Conservation (phyloP, 2,888 invertebrate genomes). For the Anthophora plumipes region DNA sequence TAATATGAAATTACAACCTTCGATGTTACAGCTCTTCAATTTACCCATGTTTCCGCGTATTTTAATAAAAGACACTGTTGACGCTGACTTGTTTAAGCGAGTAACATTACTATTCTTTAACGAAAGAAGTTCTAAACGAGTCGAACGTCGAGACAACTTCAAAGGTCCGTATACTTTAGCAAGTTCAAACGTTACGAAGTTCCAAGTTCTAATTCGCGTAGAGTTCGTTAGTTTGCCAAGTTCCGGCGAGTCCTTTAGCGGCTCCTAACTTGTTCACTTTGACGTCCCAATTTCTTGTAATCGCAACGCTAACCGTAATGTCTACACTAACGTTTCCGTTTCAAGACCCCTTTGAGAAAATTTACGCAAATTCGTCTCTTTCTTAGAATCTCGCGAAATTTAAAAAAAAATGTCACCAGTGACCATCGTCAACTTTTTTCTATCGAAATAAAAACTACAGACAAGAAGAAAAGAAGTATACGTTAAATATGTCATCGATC, state of each 20-base stretch:
- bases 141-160: constrained; percentile 16
- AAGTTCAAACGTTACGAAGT: constrained; percentile 34
- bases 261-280: constrained; percentile 33
- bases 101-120: constrained; percentile 7
- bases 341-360: not conserved
- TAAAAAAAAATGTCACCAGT: no score
- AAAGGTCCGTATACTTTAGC: constrained; percentile 16
- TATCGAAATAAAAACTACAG: no score
- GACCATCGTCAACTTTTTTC: no score
- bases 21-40: no score
- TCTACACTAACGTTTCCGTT: constrained; percentile 6
- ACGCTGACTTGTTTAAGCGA: not conserved
- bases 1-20: no score
- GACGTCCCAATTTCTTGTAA: constrained; percentile 31
- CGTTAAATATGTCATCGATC: no score
- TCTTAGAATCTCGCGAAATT: not conserved
- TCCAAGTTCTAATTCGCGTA: constrained; percentile 29
- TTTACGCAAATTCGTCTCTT: not conserved
- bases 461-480: no score
- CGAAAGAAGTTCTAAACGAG: constrained; percentile 24
- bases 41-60: no score
- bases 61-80: not conserved
- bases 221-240: constrained; percentile 35
- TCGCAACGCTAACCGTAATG: constrained; percentile 17
- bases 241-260: constrained; percentile 12